A percentile compares a stretch with the other conserved stretches of the same genome.
Conservation (phyloP, 2,113 vertebrate species). For the Sinosuthora webbiana region DNA sequence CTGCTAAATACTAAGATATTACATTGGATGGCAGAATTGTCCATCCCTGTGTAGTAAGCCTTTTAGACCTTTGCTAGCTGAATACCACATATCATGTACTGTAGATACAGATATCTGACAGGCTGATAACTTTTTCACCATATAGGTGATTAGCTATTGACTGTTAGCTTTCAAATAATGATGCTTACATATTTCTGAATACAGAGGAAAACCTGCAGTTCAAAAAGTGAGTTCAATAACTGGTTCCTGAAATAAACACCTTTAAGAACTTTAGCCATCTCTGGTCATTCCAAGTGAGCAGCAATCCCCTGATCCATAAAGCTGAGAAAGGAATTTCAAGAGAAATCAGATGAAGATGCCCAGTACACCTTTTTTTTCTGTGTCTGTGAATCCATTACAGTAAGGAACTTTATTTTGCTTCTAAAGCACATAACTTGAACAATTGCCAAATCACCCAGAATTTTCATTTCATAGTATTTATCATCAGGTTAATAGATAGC, state of each 20-base stretch:
- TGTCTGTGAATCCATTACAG: not conserved
- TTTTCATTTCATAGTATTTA: not conserved
- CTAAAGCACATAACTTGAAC: not conserved
- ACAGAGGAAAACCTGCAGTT: not conserved
- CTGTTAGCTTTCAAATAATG: not conserved
- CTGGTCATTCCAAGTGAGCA: not conserved
- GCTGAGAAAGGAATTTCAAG: not conserved
- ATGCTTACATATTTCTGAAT: not conserved
- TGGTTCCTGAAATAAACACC: not conserved
- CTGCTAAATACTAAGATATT: not conserved
- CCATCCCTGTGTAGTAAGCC: not conserved
- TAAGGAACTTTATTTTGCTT: not conserved
- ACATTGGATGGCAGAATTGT: not conserved
- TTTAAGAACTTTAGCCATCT: not conserved
- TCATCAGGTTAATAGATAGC: not conserved
- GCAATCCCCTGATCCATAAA: not conserved
- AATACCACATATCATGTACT: no score
- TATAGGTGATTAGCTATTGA: not conserved
- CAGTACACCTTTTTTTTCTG: not conserved
- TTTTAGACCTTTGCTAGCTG: not conserved
- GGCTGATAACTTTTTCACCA: not conserved
- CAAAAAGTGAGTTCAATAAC: not conserved
- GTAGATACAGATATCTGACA: not conserved
- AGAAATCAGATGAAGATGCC: not conserved
- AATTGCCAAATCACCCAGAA: not conserved